Base-by-base conservation (phyloP, 2,888 invertebrate species). In the Spialia ferax region DNA sequence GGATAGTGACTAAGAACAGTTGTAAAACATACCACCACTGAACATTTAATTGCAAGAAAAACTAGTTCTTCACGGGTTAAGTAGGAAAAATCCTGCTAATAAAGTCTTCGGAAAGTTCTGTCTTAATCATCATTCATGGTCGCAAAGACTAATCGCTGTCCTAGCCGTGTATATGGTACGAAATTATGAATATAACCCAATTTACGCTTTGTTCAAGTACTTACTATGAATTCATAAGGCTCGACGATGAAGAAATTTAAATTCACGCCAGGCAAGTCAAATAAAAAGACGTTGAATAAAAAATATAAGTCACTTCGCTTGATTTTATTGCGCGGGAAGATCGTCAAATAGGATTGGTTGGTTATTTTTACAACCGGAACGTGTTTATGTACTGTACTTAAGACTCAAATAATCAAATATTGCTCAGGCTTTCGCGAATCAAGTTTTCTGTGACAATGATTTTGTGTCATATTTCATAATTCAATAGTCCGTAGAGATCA, bases 331-430 rank as follows among this genome's bases (percentile, higher is more conserved):
- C 45, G 20, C 32, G 29, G 42, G 61, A 61, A 60, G 60, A 60
- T 54, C 66, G 66, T 66, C 60, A 66, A 66, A 67, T 67, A 54
- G 18, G 61, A 67, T 61, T 67, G 66, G 66, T 67, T 61, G 66
- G 66, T 67, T 67, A 67, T 67, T 67, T 67, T 67, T 67, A 67
- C 52, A 67, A 67, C 66, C 61, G 61, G 48, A 55, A 61, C 66
- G 61, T 67, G 66, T 55, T 67, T 61, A 67, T 67, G 66, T 61
- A 61, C 38, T 61, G 32, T 48, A 61, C 54, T 66, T 66, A 61
- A 45, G 38, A 18, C 38, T 35, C 50, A 59, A 50, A 62, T 62
- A 50, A 23, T 23, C 50, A 59, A 50, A 62, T 62, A 62, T 54
- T 55, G 45, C 20, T 35, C 32, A 55, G 61, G 18, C 22, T 32